Conservation (phyloP, 2,113 vertebrate genomes). For the Leucoraja erinaceus region DNA sequence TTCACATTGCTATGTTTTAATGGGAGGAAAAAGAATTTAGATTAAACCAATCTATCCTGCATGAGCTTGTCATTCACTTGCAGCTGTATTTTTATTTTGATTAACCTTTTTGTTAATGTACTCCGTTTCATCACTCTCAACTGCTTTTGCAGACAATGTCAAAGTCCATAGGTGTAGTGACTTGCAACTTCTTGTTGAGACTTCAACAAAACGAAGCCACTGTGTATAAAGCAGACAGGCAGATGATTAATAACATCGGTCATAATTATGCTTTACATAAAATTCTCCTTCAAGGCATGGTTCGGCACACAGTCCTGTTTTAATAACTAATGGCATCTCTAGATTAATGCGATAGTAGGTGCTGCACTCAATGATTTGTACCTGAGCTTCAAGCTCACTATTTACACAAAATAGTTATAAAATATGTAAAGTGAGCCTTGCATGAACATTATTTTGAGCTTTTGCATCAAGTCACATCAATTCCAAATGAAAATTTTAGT, state of each 20-base stretch:
- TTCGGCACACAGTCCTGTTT: background rate
- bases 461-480: background rate
- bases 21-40: background rate
- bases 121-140: background rate
- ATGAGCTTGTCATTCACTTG: background rate
- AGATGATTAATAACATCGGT: constrained; percentile 1
- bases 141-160: background rate
- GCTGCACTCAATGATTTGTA: background rate
- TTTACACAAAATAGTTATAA: background rate
- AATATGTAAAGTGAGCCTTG: background rate
- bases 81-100: constrained; percentile 8
- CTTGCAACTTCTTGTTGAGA: background rate
- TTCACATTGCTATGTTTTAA: background rate
- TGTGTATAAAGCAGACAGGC: constrained; percentile 1
- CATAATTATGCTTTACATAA: background rate
- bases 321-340: background rate
- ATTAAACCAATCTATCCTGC: constrained; percentile 2
- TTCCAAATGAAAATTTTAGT: background rate
- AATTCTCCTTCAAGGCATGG: background rate
- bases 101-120: constrained; percentile 3
- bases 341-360: constrained; percentile 6
- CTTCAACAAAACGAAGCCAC: background rate
- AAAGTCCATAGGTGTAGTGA: constrained; percentile 22
- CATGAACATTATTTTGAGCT: background rate
- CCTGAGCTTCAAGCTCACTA: background rate